Percentiles rank a stretch among this genome's conserved stretches.
These are phyloP conservation scores for Rhodeus uyekii DNA, from an alignment of 2,797 vertebrate genomes.

Conservation along the genomic window DNA sequence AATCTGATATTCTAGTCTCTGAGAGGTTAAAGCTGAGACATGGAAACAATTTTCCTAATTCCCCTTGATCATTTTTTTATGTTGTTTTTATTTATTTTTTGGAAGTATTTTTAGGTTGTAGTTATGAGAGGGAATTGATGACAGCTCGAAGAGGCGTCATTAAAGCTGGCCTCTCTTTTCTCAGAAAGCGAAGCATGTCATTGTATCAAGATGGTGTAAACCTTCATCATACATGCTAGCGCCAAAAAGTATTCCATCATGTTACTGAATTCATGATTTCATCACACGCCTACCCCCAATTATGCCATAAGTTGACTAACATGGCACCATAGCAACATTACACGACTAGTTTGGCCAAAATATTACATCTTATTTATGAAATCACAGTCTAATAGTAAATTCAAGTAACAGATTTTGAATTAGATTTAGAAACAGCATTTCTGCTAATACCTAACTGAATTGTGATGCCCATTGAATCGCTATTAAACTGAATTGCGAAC, in stretches of 20 bases:
- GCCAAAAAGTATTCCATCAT: constrained; percentile 45
- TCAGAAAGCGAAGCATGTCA: constrained; percentile 44
- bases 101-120: constrained; percentile 54
- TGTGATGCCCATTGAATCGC: background rate
- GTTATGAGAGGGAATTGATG: constrained; percentile 57
- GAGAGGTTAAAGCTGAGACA: constrained; percentile 58
- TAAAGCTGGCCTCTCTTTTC: constrained; percentile 40
- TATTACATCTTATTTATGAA: background rate
- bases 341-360: constrained; percentile 12
- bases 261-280: constrained; percentile 37
- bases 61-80: constrained; percentile 55
- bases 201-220: constrained; percentile 41
- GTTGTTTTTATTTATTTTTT: constrained; percentile 59
- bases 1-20: constrained; percentile 55
- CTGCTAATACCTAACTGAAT: background rate
- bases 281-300: constrained; percentile 29
- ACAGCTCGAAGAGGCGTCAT: constrained; percentile 40
- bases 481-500: too few relatives aligned
- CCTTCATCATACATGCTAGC: constrained; percentile 20
- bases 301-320: constrained; percentile 27
- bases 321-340: constrained; percentile 37
- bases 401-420: background rate
- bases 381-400: background rate
- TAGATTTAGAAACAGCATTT: background rate
- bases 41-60: constrained; percentile 63